Percentiles rank a stretch among this genome's conserved stretches.
These are phyloP conservation scores for Aphaenogaster floridana DNA, from an alignment of 1,140 invertebrate species.

Conservation along the genomic window DNA sequence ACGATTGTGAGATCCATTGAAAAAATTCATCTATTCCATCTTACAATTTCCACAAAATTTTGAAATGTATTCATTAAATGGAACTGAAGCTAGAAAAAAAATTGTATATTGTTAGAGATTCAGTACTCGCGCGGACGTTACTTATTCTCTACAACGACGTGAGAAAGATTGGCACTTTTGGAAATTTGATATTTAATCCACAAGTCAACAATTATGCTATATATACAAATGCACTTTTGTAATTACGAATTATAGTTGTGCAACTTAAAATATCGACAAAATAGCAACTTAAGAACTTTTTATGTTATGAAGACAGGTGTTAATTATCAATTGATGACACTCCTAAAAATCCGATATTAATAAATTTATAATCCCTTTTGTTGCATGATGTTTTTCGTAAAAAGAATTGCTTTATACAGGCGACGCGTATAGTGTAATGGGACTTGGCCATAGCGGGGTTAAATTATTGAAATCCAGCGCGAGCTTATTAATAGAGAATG, in stretches of 20 bases:
- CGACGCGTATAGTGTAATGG: background rate
- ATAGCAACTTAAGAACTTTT: background rate
- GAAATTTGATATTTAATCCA: constrained; percentile 25
- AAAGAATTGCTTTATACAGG: constrained; percentile 9
- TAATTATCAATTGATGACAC: background rate
- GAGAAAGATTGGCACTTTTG: background rate
- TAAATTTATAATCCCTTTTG: constrained; percentile 18
- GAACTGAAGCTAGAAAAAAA: background rate
- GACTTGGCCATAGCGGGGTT: constrained; percentile 15
- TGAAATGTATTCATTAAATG: background rate
- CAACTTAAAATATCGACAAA: background rate
- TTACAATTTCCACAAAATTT: background rate
- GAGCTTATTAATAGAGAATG: constrained; percentile 67
- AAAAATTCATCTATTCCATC: background rate
- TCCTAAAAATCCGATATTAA: constrained; percentile 25
- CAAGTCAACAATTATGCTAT: background rate
- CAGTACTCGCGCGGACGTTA: background rate
- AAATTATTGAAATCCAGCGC: constrained; percentile 64
- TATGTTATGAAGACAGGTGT: background rate
- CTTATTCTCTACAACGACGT: background rate
- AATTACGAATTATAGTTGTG: background rate
- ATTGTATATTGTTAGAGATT: constrained; percentile 2
- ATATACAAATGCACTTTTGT: background rate
- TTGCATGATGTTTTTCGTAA: background rate
- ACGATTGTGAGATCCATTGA: background rate